A percentile compares a stretch with the other conserved stretches of the same genome.
Conservation (phyloP, 2,888 invertebrate genomes). For the Eupithecia tripunctaria region DNA sequence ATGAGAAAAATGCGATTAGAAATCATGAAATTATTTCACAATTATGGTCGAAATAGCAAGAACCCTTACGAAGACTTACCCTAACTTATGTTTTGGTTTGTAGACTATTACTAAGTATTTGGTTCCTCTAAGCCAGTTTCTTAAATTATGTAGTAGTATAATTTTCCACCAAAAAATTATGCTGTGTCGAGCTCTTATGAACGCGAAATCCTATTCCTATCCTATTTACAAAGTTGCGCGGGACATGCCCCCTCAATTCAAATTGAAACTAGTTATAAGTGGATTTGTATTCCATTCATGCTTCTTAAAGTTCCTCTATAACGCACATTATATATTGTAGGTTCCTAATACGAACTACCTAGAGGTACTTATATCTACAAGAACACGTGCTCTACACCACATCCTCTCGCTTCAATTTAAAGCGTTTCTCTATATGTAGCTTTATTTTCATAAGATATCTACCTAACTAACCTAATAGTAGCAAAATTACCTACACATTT, state of each 20-base stretch:
- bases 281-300: not conserved
- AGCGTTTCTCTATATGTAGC: not conserved
- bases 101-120: too few relatives aligned
- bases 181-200: too few relatives aligned
- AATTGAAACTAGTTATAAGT: not conserved
- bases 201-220: too few relatives aligned
- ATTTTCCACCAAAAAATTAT: too few relatives aligned
- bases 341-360: not conserved
- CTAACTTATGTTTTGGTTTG: too few relatives aligned
- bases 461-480: not conserved
- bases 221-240: too few relatives aligned
- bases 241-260: not conserved
- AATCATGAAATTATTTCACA: too few relatives aligned
- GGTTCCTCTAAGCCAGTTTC: too few relatives aligned
- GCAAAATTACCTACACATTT: not conserved
- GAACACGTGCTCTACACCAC: conserved; percentile 13
- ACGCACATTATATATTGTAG: conserved; percentile 1
- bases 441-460: conserved; percentile 11
- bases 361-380: not conserved
- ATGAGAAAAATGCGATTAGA: too few relatives aligned
- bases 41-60: too few relatives aligned
- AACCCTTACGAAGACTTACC: too few relatives aligned
- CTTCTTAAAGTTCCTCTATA: not conserved
- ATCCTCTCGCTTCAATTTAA: conserved; percentile 12
- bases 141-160: too few relatives aligned